Evolutionary conservation across 2,888 invertebrate genomes (phyloP).

Genomic region (Eristalis intricaria): DNA sequence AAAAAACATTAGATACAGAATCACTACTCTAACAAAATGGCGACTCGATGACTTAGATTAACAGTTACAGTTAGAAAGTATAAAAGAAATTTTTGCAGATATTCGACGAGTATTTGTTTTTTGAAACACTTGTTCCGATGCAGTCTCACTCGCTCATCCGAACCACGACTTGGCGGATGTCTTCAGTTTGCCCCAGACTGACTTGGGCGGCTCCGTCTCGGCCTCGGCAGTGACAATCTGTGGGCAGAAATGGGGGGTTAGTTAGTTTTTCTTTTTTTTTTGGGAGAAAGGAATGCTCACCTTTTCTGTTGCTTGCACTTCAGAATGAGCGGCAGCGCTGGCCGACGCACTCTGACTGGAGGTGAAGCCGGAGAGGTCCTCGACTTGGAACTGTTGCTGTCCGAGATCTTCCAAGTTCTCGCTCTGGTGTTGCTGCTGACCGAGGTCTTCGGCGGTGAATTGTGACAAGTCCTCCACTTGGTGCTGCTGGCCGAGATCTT

Average conservation of each 20-base stretch:
- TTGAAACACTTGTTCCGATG: not conserved
- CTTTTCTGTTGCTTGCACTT: conserved; percentile 14
- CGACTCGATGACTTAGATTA: not conserved
- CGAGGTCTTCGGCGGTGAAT: conserved; percentile 31
- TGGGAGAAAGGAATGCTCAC: conserved; percentile 5
- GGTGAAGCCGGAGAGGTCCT: conserved; percentile 34
- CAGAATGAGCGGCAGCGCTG: not conserved
- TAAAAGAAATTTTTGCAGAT: not conserved
- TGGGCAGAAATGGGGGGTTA: not conserved
- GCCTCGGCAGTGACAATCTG: conserved; percentile 75
- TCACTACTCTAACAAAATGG: not conserved
- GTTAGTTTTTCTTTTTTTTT: not conserved
- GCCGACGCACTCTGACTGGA: not conserved
- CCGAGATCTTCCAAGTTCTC: conserved; percentile 55
- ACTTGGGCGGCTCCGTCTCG: conserved; percentile 73
- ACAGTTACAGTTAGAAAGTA: not conserved
- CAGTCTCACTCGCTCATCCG: conserved; percentile 49
- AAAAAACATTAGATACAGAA: not conserved
- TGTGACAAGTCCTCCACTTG: conserved; percentile 61
- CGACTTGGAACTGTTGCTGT: conserved; percentile 58
- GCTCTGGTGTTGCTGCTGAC: conserved; percentile 65
- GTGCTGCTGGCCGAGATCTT: conserved; percentile 73
- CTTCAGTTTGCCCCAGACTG: conserved; percentile 76
- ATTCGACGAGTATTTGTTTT: not conserved
- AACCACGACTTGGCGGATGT: conserved; percentile 74